phyloP scores from a whole-genome alignment of 2,797 vertebrate genomes.

The Molossus alvarezi region DNA sequence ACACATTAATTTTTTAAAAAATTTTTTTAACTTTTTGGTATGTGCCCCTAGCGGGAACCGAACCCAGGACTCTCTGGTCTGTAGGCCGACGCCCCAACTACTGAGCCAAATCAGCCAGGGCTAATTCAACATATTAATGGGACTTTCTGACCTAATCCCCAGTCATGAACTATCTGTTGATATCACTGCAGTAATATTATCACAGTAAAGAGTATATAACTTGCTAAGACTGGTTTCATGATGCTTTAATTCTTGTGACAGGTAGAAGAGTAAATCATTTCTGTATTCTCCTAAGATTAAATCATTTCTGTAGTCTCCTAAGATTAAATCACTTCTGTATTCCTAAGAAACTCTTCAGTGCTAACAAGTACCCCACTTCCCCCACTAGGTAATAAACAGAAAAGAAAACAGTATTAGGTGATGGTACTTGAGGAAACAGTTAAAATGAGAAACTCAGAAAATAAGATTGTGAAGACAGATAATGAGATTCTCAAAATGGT shows the following conservation, averaged over 20 bases:
- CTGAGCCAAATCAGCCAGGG: too few species aligned
- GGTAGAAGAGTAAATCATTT: slow-evolving; percentile 70
- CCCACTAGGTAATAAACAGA: slow-evolving; percentile 68
- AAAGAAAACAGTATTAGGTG: slow-evolving; percentile 69
- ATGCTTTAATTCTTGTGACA: slow-evolving; percentile 30
- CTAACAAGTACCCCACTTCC: slow-evolving; percentile 56
- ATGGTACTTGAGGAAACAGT: slow-evolving; percentile 70
- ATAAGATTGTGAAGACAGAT: slow-evolving; percentile 37
- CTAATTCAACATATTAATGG: slow-evolving; percentile 35
- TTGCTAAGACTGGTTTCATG: slow-evolving; percentile 9
- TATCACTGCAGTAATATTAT: not conserved
- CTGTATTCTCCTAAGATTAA: slow-evolving; percentile 66
- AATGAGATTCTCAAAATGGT: slow-evolving; percentile 46
- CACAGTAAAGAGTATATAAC: not conserved
- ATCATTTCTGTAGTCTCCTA: slow-evolving; percentile 47
- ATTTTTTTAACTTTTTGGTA: too few species aligned
- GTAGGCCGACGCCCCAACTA: too few species aligned
- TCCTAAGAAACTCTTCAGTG: slow-evolving; percentile 60
- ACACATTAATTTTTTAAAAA: not conserved
- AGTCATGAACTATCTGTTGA: not conserved
- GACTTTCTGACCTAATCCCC: slow-evolving; percentile 64
- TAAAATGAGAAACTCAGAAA: slow-evolving; percentile 64
- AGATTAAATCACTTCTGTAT: slow-evolving; percentile 67
- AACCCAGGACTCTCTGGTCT: too few species aligned
- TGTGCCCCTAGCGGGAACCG: too few species aligned